Base-by-base conservation (phyloP, 2,797 vertebrate species). In the Pseudomugil tenellus region DNA sequence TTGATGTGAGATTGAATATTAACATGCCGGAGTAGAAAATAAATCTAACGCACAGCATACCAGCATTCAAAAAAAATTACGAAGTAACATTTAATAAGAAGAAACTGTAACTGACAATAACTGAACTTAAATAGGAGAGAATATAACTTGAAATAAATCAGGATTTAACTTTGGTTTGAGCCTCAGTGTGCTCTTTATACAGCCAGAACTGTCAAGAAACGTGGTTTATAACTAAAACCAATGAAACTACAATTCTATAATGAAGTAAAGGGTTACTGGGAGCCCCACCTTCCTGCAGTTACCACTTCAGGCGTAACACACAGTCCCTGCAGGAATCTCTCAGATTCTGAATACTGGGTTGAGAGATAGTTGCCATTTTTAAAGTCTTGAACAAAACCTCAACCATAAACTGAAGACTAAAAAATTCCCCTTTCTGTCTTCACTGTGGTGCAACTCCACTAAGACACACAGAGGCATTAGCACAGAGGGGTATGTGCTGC, bases 341-440 rank as follows among this genome's bases (percentile, higher is more conserved):
- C 77, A 72, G 58, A 39, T 21, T 63, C 62, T 60, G 58, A 68
- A 62, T 10, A 49, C 39, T 17, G 54, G 63, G 32, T 17, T 31
- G 39, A 81, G 53, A 68, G 58, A 32, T 68, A 58, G 39, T 53
- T 35, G 49, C 72, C 54, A 39, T 71, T 74, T 79, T 55, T 25
- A 64, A 83, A 76, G 71, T 64, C 66, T 61, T 71, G 70, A 79
- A 83, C 67, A 81, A 83, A 60, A 72, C 59, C 72, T 71, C 70
- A 67, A 71, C 51, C 69, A 58, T 72, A 79, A 81, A 69, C 67
- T 26, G 37, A 85, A 66, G 51, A 59, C 29, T 63, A 64, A 51
- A 71, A 82, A 80, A 74, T 46, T 48, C 63, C 72, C 76, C 58
- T 43, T 46, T 72, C 60, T 63, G 63, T 63, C 74, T 82, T 79